Evolutionary conservation across 2,797 vertebrate species (phyloP).

Genomic region (Cygnus olor): DNA sequence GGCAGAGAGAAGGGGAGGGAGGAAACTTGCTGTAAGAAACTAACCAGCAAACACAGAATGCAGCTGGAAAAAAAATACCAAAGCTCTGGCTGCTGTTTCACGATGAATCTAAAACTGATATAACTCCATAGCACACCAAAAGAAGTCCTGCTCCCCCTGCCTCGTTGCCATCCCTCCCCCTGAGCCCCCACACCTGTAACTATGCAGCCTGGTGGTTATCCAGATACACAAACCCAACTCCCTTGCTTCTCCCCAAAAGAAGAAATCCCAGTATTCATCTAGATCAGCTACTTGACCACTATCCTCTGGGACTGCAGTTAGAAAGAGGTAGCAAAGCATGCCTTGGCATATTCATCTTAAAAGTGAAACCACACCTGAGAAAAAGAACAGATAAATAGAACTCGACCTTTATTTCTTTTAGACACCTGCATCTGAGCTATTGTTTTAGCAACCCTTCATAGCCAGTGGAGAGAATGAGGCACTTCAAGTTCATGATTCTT

Average conservation of each 20-base stretch:
- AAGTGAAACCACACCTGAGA: not conserved
- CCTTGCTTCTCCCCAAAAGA: not conserved
- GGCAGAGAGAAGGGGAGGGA: conserved; percentile 4
- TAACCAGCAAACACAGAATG: not conserved
- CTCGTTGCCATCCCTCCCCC: not conserved
- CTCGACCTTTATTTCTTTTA: not conserved
- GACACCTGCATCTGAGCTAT: not conserved
- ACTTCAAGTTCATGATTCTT: not conserved
- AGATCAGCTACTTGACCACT: not conserved
- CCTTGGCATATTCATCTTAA: not conserved
- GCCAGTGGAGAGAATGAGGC: not conserved
- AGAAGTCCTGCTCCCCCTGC: not conserved
- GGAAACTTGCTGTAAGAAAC: not conserved
- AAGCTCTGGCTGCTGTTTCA: not conserved
- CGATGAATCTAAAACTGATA: not conserved
- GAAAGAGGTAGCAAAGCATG: not conserved
- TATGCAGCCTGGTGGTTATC: not conserved
- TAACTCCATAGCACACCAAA: not conserved
- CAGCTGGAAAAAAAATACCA: rapidly evolving
- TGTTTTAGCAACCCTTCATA: not conserved
- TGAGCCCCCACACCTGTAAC: not conserved
- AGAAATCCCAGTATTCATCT: not conserved
- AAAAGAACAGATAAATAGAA: not conserved
- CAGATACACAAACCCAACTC: not conserved
- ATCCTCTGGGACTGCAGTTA: not conserved